These are phyloP conservation scores for Ammodytes marinus DNA, from an alignment of 2,113 vertebrate species.

Conservation along the genomic window DNA sequence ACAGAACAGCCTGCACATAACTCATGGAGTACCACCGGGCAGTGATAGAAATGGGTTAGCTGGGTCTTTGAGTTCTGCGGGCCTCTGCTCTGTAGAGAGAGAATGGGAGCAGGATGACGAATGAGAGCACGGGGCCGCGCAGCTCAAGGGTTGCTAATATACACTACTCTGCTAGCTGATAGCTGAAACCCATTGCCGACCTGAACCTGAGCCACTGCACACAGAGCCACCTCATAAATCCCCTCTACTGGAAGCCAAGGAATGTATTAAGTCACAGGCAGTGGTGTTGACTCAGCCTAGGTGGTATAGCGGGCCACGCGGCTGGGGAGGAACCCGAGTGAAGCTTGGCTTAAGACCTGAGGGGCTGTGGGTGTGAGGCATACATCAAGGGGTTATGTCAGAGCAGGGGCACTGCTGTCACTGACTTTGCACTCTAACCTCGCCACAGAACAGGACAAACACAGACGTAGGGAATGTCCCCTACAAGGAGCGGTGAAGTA, in stretches of 20 bases:
- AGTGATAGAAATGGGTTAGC: conserved; percentile 67
- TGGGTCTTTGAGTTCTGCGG: conserved; percentile 40
- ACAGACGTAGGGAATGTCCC: neutral
- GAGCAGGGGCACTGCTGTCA: conserved; percentile 28
- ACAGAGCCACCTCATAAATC: conserved; percentile 69
- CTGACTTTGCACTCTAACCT: conserved; percentile 38
- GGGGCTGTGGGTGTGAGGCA: conserved; percentile 69
- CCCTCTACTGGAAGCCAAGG: conserved; percentile 56
- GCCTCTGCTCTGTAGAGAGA: conserved; percentile 38
- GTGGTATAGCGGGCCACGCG: conserved; percentile 68
- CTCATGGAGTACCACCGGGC: conserved; percentile 35
- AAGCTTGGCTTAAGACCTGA: conserved; percentile 67
- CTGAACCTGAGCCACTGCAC: conserved; percentile 65
- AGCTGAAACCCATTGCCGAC: conserved; percentile 66
- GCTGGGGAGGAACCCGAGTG: conserved; percentile 45
- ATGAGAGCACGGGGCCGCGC: conserved; percentile 49
- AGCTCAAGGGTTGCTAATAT: conserved; percentile 36
- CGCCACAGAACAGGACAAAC: neutral
- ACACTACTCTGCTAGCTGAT: conserved; percentile 46
- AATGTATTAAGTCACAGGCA: conserved; percentile 72
- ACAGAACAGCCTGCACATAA: conserved; percentile 22
- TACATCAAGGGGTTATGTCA: conserved; percentile 65
- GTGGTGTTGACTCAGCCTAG: conserved; percentile 69
- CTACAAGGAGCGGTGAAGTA: conserved; percentile 35
- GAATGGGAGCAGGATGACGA: conserved; percentile 71